These are phyloP conservation scores for Rhabdomys pumilio DNA, from an alignment of 2,797 vertebrate genomes.

Conservation along the genomic window DNA sequence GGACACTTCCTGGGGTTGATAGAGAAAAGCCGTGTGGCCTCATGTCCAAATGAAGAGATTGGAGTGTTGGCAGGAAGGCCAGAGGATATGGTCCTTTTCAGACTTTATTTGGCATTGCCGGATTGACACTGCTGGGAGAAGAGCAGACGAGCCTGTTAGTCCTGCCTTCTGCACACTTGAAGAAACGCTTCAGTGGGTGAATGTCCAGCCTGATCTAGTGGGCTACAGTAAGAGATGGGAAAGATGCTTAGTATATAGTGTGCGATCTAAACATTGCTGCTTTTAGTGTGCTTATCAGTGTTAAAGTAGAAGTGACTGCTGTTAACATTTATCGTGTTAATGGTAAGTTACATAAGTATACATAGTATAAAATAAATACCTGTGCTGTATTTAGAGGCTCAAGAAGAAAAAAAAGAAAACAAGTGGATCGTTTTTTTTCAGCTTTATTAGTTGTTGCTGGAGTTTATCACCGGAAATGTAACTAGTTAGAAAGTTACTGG, in stretches of 20 bases:
- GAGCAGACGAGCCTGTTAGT: constrained; percentile 95
- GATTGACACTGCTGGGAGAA: constrained; percentile 96
- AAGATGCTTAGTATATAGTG: constrained; percentile 10
- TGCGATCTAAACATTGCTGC: not conserved
- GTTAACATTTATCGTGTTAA: constrained; percentile 77
- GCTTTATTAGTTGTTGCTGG: not conserved
- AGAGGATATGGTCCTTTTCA: constrained; percentile 98
- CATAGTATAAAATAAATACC: constrained; percentile 76
- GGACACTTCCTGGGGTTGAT: constrained; percentile 97
- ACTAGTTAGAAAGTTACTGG: not conserved
- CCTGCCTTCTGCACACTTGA: constrained; percentile 98
- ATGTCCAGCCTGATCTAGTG: constrained; percentile 94
- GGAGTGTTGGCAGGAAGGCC: constrained; percentile 98
- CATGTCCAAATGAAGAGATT: constrained; percentile 98
- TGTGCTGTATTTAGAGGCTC: constrained; percentile 36
- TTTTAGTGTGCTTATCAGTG: constrained; percentile 76
- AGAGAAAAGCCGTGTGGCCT: constrained; percentile 94
- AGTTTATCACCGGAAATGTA: not conserved
- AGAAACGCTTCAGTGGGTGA: constrained; percentile 93
- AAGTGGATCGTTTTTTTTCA: not conserved
- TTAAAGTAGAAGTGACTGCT: constrained; percentile 58
- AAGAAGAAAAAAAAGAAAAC: not conserved
- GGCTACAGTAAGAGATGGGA: constrained; percentile 87
- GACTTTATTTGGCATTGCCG: constrained; percentile 97
- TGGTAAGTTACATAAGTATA: constrained; percentile 79